phyloP scores from a whole-genome alignment of 2,113 vertebrate species.

The Cephalopterus ornatus region DNA sequence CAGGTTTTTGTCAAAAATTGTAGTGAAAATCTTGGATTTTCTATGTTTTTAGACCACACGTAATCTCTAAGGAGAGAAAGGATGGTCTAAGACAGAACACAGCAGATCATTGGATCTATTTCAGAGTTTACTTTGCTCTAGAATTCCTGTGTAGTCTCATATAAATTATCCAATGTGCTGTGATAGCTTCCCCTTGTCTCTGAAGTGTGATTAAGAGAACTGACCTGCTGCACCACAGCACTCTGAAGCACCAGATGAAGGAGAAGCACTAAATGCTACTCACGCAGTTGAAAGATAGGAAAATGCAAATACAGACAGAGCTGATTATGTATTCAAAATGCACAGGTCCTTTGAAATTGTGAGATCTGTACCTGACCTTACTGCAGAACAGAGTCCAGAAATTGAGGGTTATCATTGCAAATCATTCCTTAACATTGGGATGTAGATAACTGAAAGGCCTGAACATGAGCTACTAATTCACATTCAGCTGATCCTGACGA shows the following conservation, averaged over 20 bases:
- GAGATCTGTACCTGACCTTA: background rate
- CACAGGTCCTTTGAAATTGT: background rate
- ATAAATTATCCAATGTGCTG: background rate
- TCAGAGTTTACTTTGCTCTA: background rate
- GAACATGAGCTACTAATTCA: background rate
- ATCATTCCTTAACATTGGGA: background rate
- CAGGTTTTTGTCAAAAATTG: background rate
- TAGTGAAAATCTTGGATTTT: background rate
- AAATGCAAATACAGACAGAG: background rate
- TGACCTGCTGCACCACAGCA: background rate
- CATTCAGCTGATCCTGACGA: background rate
- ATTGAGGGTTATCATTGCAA: background rate
- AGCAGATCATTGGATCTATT: background rate
- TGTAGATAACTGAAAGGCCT: background rate
- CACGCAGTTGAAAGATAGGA: background rate
- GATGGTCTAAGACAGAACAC: background rate
- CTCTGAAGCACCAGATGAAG: background rate
- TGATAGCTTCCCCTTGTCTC: background rate
- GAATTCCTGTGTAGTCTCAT: background rate
- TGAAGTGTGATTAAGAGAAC: background rate
- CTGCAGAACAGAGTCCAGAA: background rate
- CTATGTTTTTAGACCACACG: background rate
- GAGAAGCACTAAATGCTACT: background rate
- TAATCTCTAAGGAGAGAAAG: background rate
- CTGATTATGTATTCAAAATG: background rate